These are phyloP conservation scores for Macrosoma leucophasiata DNA, from an alignment of 2,888 invertebrate genomes.

Conservation along the genomic window DNA sequence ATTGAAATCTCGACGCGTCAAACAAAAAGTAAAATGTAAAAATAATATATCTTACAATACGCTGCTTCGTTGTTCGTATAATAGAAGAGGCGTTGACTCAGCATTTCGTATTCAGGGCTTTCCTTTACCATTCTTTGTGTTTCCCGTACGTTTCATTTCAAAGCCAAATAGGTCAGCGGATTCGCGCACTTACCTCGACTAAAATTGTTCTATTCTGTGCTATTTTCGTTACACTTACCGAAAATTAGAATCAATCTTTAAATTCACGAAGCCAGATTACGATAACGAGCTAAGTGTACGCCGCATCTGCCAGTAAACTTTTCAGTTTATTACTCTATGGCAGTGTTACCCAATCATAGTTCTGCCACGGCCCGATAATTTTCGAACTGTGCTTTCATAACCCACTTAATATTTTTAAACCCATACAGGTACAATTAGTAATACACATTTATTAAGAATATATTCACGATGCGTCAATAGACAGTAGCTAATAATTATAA, in stretches of 20 bases:
- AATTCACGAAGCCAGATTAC: no score
- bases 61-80: slow-evolving; percentile 27
- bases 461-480: no score
- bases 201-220: slow-evolving; percentile 35
- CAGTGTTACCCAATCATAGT: no score
- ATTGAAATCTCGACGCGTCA: no score
- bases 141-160: slow-evolving; percentile 55
- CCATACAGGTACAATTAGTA: no score
- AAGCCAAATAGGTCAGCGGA: slow-evolving; percentile 63
- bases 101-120: slow-evolving; percentile 53
- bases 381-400: no score
- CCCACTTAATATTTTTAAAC: no score
- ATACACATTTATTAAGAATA: no score
- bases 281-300: no score
- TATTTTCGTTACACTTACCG: no score
- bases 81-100: slow-evolving; percentile 49
- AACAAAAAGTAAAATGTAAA: slow-evolving; percentile 21
- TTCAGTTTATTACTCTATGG: not conserved
- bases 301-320: not conserved
- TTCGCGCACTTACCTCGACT: slow-evolving; percentile 40
- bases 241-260: no score
- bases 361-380: no score
- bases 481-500: not conserved
- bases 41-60: slow-evolving; percentile 24
- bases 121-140: slow-evolving; percentile 52